Evolutionary conservation across 1,140 invertebrate species (phyloP).

Genomic region (Cecropterus lyciades): DNA sequence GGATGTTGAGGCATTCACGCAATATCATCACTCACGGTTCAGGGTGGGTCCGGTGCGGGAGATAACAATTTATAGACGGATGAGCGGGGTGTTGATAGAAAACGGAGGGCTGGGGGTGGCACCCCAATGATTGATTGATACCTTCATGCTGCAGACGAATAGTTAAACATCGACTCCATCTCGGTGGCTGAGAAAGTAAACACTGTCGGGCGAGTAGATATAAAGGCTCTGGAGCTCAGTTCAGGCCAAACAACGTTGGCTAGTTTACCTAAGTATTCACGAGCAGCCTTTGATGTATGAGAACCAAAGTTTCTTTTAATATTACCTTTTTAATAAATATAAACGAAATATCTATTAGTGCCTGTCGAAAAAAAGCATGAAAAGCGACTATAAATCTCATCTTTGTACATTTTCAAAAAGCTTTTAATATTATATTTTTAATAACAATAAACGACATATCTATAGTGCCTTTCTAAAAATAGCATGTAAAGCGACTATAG

Average conservation of each 20-base stretch:
- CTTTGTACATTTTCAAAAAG: too few species aligned
- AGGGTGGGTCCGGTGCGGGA: slow-evolving; percentile 50
- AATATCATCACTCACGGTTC: slow-evolving; percentile 62
- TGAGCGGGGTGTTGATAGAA: slow-evolving; percentile 65
- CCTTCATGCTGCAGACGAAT: slow-evolving; percentile 49
- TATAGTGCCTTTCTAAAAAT: too few species aligned
- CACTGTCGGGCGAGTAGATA: slow-evolving; percentile 25
- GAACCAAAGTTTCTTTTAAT: not conserved
- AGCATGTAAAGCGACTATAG: too few species aligned
- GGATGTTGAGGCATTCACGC: slow-evolving; percentile 53
- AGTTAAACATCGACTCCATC: slow-evolving; percentile 47
- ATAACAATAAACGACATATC: too few species aligned
- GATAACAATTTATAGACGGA: slow-evolving; percentile 74
- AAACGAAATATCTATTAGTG: not conserved
- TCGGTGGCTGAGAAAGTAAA: slow-evolving; percentile 28
- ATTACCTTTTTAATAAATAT: too few species aligned
- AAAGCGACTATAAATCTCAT: too few species aligned
- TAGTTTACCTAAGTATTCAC: slow-evolving; percentile 9
- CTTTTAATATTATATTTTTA: too few species aligned
- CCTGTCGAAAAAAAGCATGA: too few species aligned
- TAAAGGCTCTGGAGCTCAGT: not conserved
- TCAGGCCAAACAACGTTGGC: slow-evolving; percentile 5
- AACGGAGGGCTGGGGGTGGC: slow-evolving; percentile 56
- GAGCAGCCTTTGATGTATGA: slow-evolving; percentile 6
- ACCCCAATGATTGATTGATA: slow-evolving; percentile 68